Evolutionary conservation across 2,797 vertebrate genomes (phyloP).

Genomic region (Micropoecilia bifurca): DNA sequence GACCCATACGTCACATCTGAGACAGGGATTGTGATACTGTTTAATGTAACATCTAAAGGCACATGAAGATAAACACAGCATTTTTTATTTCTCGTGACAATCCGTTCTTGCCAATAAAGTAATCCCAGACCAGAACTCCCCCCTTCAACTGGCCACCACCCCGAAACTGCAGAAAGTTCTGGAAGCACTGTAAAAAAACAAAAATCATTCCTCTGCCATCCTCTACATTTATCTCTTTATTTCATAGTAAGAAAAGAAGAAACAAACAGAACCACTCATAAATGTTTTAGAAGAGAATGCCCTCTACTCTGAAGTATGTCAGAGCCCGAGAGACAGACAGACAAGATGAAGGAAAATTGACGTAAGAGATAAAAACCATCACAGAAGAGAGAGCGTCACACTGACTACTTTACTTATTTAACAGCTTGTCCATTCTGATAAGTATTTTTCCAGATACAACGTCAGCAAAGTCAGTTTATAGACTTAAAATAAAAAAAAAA

Average conservation of each 20-base stretch:
- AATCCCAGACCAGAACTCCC: neutral
- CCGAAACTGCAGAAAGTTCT: conserved; percentile 49
- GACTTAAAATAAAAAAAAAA: neutral
- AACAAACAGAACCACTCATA: conserved; percentile 65
- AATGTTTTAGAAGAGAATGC: conserved; percentile 72
- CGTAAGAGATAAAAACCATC: conserved; percentile 23
- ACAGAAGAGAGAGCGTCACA: conserved; percentile 14
- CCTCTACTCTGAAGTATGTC: conserved; percentile 66
- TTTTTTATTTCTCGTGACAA: neutral
- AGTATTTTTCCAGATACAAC: neutral
- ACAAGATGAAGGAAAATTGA: conserved; percentile 28
- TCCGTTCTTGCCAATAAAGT: neutral
- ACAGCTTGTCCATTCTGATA: conserved; percentile 9
- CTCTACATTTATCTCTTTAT: conserved; percentile 20
- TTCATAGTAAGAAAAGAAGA: conserved; percentile 24
- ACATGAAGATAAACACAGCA: neutral
- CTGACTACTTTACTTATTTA: conserved; percentile 25
- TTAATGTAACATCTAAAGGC: neutral
- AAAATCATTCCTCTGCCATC: conserved; percentile 24
- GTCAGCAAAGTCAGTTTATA: conserved; percentile 3
- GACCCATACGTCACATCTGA: neutral
- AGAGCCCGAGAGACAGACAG: conserved; percentile 52
- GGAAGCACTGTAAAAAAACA: conserved; percentile 13
- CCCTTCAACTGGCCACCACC: conserved; percentile 43
- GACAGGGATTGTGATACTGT: neutral